Evolutionary conservation across 2,888 invertebrate genomes (phyloP), one percentile per base, ranked within the genome.

Genomic region (Ornithoptera priamus): DNA sequence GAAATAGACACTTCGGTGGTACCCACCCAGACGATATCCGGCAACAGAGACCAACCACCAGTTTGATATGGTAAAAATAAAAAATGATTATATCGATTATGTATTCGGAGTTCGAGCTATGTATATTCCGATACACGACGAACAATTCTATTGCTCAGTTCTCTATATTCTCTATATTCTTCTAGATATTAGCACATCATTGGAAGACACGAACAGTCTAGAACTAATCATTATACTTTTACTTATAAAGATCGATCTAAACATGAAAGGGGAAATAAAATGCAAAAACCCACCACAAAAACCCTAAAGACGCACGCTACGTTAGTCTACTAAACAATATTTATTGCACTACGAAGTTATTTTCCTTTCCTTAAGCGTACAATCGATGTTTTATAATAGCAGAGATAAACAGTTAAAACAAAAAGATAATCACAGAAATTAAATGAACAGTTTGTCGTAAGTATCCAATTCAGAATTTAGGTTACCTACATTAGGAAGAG

Each of bases 401-500:
- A 4, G 12, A 46, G 15, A 46, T 53, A 53, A 53, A 53, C 7
- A 53, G 18, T n/a, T 53, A 53, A 53, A 53, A 53, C 15, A 18
- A 7, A n/a, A 8, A 18, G 5, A 53, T 53, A 46, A 46, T 2
- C 12, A 10, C 46, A 46, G 46, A 46, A 46, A 46, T 46, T 50
- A 18, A 18, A 50, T 12, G 20, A 20, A 57, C 20, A 57, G 10
- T 57, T 22, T 57, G 57, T 57, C 5, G 6, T 42, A 59, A 59
- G 15, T 57, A 67, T 67, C 67, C 60, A 70, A 63, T 65, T 64
- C 30, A 30, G 73, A 80, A 89, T 84, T 87, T 86, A 81, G 90
- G 90, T 85, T 80, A 87, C 82, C 83, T 80, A 85, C 83, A 85
- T 85, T 85, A 86, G 86, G 83, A 82, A 88, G 89, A 86, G 84